Evolutionary conservation across 2,113 vertebrate genomes (phyloP), one percentile per base, ranked within the genome.

Genomic region (Apaloderma vittatum): DNA sequence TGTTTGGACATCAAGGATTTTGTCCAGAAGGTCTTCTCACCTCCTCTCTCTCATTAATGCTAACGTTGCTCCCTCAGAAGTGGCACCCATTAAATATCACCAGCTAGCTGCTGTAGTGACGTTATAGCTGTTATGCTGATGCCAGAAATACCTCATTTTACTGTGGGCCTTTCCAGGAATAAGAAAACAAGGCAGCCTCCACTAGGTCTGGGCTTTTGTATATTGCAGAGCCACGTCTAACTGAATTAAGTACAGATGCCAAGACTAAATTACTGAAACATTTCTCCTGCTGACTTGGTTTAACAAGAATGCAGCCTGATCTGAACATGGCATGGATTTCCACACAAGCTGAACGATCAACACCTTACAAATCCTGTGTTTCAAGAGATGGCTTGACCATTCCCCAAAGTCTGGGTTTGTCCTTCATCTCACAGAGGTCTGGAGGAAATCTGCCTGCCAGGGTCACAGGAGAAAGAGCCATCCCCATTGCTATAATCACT

Each of bases 211-310:
- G 70, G 30, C 71, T 96, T 94, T 94, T 82, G 82, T 92, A 66
- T 90, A 68, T 87, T 94, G 86, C 96, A 96, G 94, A 97, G 75
- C 87, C 91, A 93, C 26, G 5, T 93, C 89, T 97, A 97, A 97
- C 81, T 94, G 73, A 97, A 96, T 96, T 96, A 97, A 92, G 79
- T 61, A 57, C 92, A 96, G 95, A 97, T 3, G 86, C 95, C 95
- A 96, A 93, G 92, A 94, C 63, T 87, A 94, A 97, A 96, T 97
- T 96, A 85, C 92, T 95, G 94, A 96, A 96, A 95, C 90, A 61
- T 96, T 95, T 96, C 93, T 96, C 93, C 80, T 88, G 91, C 93
- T 93, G 90, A 95, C 87, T 96, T 94, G 83, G 91, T 86, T 94
- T 94, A 94, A 95, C 55, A 94, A 94, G 82, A 95, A 94, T 83